These are phyloP conservation scores for Plebejus argus DNA, from an alignment of 2,888 invertebrate genomes.

Conservation along the genomic window DNA sequence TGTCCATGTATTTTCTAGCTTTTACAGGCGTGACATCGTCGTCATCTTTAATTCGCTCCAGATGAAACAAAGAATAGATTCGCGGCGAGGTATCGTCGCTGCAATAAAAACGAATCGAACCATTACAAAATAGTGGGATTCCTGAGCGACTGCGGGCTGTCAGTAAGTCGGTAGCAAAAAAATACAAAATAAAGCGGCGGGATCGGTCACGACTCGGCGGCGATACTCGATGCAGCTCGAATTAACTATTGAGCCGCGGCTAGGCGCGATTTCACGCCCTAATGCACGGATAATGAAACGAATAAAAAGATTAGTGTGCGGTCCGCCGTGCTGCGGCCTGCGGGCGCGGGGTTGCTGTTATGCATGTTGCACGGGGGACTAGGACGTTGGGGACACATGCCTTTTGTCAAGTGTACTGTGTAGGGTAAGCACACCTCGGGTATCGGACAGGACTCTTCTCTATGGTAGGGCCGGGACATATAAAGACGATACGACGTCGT, in stretches of 20 bases:
- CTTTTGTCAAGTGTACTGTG: neutral
- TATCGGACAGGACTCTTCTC: neutral
- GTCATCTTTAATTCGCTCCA: neutral
- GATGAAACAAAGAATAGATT: constrained; percentile 15
- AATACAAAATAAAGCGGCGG: constrained; percentile 49
- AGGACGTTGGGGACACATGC: neutral
- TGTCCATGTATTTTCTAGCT: neutral
- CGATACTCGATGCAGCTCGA: constrained; percentile 31
- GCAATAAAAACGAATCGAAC: constrained; percentile 4
- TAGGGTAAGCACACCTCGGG: neutral
- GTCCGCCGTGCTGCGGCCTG: neutral
- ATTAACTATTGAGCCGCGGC: constrained; percentile 59
- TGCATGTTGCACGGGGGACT: constrained; percentile 6
- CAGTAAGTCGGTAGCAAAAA: constrained; percentile 36
- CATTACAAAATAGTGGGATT: constrained; percentile 1
- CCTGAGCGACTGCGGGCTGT: neutral
- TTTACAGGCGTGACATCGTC: neutral
- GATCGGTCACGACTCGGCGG: constrained; percentile 58
- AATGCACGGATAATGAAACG: constrained; percentile 61
- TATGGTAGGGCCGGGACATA: no score
- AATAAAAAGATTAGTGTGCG: constrained; percentile 59
- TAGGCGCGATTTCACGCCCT: constrained; percentile 70
- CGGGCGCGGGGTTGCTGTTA: neutral
- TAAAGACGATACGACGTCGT: no score
- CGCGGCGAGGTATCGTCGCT: neutral